These are phyloP conservation scores for Epinotia brunnichana DNA, from an alignment of 2,888 invertebrate species.

Conservation along the genomic window DNA sequence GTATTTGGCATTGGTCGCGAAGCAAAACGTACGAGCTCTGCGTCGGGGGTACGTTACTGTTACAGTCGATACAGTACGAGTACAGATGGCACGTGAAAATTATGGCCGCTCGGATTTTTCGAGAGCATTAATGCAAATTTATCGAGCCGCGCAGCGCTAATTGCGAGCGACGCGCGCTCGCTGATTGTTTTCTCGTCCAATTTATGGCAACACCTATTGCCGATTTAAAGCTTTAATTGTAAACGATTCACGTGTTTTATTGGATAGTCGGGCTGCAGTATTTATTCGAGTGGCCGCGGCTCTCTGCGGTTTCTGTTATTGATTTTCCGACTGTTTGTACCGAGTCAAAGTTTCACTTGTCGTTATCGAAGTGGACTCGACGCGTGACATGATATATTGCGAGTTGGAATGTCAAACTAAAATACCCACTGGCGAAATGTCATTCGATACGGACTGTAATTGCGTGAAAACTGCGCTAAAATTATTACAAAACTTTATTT, in stretches of 20 bases:
- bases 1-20: conserved; percentile 52
- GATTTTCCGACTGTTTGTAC: conserved; percentile 71
- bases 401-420: conserved; percentile 47
- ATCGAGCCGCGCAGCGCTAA: conserved; percentile 82
- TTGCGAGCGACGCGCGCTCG: conserved; percentile 80
- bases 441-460: not conserved
- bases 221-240: conserved; percentile 84
- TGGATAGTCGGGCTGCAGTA: conserved; percentile 77
- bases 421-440: conserved; percentile 24
- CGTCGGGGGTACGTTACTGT: conserved; percentile 13
- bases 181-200: conserved; percentile 82
- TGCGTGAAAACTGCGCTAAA: not conserved
- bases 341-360: conserved; percentile 60
- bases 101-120: conserved; percentile 82
- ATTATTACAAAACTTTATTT: not conserved
- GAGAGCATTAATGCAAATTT: conserved; percentile 84
- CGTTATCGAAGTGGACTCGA: conserved; percentile 54
- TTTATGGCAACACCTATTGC: conserved; percentile 84
- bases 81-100: conserved; percentile 78
- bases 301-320: conserved; percentile 78
- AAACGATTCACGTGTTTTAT: conserved; percentile 83
- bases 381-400: conserved; percentile 57
- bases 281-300: conserved; percentile 75
- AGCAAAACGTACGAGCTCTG: conserved; percentile 49
- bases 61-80: conserved; percentile 51